phyloP scores from a whole-genome alignment of 2,113 vertebrate species.

The Sialia sialis region DNA sequence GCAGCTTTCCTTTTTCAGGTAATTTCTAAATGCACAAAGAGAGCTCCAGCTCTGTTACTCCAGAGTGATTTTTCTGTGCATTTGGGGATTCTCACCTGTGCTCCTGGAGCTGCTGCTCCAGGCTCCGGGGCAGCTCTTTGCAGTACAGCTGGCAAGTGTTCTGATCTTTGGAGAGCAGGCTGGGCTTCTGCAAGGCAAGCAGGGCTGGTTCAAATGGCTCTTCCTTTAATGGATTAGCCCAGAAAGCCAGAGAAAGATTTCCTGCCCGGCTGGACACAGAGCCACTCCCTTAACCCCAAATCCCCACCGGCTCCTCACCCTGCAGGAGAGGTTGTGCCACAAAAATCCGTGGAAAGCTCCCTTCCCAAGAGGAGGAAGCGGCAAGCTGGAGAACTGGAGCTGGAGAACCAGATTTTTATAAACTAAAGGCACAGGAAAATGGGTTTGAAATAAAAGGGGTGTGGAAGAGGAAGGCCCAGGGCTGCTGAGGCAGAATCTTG shows the following conservation, averaged over 20 bases:
- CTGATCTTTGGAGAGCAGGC: slow-evolving; percentile 84
- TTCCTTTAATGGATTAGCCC: background rate
- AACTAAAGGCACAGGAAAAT: background rate
- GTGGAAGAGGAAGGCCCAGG: background rate
- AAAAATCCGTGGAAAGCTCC: background rate
- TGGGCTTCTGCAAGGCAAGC: slow-evolving; percentile 76
- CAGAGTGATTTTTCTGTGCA: background rate
- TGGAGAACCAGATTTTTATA: fast-evolving
- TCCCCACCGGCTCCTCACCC: background rate
- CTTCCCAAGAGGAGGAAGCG: background rate
- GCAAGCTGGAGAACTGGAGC: background rate
- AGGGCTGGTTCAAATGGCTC: background rate
- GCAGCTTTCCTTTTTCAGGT: background rate
- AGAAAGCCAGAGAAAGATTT: background rate
- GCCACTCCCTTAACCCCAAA: background rate
- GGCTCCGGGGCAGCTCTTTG: slow-evolving; percentile 90
- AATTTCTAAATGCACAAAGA: background rate
- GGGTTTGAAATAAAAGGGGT: background rate
- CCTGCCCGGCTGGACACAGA: background rate
- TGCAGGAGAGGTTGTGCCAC: background rate
- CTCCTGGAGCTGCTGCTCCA: slow-evolving; percentile 97
- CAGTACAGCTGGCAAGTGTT: slow-evolving; percentile 92
- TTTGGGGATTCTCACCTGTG: slow-evolving; percentile 80
- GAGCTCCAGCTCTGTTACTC: background rate
- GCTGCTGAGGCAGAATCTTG: background rate